Base-by-base conservation (phyloP, 2,888 invertebrate species). In the Slavum lentiscoides region DNA sequence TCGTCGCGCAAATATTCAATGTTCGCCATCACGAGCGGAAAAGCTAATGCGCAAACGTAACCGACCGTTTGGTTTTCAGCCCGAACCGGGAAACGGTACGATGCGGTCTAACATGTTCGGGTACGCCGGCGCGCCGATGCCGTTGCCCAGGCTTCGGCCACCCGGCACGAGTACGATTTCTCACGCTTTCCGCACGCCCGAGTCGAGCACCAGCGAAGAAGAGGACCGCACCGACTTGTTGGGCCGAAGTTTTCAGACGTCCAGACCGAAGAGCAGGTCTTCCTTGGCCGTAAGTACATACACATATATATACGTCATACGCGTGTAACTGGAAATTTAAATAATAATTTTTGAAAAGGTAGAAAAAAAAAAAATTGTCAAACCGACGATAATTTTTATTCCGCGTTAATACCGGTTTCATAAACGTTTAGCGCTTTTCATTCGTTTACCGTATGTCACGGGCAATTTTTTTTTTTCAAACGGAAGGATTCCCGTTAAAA, bases 191-290 rank as follows among this genome's bases (percentile, higher is more conserved):
- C 82, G 84, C 64, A 83, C 83, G 19, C 83, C 83, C n/a, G 84
- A 84, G 86, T 81, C 87, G 86, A 85, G 87, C 85, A 81, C 88
- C 86, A 81, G 87, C 85, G 83, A 86, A 84, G 88, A 88, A 83
- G 91, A 93, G 86, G 94, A 94, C 86, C 89, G 93, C 83, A 91
- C 92, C 0, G 94, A 94, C 86, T 88, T 94, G 64, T 87, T 94
- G 62, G 87, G 85, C 66, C 88, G 90, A 83, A 91, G 90, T 84
- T 92, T 92, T 85, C 92, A 92, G 85, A 93, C 94, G 82, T 94
- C 94, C 0, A 88, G 94, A 82, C 94, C 94, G 30, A 94, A 94
- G 87, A 94, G 94, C 80, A 89, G 94, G 82, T 92, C 93, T 39
- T 92, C 92, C 66, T 87, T 91, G 84, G 90, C 90, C 82, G 91